These are phyloP conservation scores for Ridgeia piscesae DNA, from an alignment of 1,140 invertebrate species.

Conservation along the genomic window DNA sequence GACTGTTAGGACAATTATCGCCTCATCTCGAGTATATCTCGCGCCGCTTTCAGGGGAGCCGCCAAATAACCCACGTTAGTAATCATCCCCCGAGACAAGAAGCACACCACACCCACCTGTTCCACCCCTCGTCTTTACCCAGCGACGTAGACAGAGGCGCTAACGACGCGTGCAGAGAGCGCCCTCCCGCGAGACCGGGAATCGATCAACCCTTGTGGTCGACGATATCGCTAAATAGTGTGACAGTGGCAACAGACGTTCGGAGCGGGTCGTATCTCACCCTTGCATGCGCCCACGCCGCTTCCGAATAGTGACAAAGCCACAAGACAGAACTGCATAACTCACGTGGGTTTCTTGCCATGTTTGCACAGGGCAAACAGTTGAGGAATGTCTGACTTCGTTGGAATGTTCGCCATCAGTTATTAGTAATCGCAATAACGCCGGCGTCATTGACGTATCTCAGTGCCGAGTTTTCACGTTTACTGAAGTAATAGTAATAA, in stretches of 20 bases:
- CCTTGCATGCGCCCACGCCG: neutral
- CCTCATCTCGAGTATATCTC: neutral
- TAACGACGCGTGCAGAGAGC: neutral
- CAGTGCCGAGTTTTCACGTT: no score
- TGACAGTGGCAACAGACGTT: neutral
- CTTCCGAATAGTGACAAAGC: neutral
- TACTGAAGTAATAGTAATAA: no score
- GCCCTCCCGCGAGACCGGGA: neutral
- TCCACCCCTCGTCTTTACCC: neutral
- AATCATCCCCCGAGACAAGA: neutral
- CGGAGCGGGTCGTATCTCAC: neutral
- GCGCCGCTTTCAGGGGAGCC: neutral
- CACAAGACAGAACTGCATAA: neutral
- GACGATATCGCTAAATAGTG: neutral
- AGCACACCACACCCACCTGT: neutral
- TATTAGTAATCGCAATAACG: no score
- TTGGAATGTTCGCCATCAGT: neutral
- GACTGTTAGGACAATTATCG: neutral
- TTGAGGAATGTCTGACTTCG: neutral
- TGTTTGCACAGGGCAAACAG: neutral
- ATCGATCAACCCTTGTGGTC: neutral
- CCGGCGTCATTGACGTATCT: no score
- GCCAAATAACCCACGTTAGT: neutral
- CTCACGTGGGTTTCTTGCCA: neutral
- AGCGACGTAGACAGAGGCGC: neutral